Conservation (phyloP, 2,888 invertebrate genomes). For the Lamellibrachia satsuma region DNA sequence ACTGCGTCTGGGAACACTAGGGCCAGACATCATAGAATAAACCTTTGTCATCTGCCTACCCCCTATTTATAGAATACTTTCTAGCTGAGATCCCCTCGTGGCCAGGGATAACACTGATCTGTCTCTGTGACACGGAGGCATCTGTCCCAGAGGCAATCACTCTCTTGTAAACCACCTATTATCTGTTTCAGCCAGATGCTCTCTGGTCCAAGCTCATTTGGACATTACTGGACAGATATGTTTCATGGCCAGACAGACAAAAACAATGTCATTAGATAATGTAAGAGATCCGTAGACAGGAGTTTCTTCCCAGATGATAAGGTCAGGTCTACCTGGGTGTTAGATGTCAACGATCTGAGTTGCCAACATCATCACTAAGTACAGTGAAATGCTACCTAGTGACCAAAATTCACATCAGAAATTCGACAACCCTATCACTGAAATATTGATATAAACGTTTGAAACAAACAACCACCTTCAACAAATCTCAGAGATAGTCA, state of each 20-base stretch:
- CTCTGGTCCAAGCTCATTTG: background rate
- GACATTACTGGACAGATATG: background rate
- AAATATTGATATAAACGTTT: background rate
- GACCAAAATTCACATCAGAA: background rate
- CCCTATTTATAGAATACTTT: background rate
- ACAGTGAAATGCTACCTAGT: background rate
- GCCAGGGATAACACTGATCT: background rate
- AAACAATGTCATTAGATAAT: background rate
- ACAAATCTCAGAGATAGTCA: background rate
- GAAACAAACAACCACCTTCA: background rate
- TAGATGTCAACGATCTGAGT: background rate
- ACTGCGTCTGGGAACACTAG: too few relatives aligned
- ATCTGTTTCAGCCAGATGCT: slow-evolving; percentile 4
- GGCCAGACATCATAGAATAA: too few relatives aligned
- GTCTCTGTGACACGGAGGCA: background rate
- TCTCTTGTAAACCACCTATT: slow-evolving; percentile 8
- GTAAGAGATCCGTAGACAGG: background rate
- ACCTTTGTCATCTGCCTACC: background rate
- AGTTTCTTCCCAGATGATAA: background rate
- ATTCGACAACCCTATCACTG: background rate
- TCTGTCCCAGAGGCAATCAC: background rate
- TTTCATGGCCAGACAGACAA: background rate
- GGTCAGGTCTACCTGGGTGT: background rate
- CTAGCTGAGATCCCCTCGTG: background rate
- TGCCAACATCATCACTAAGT: background rate